Conservation (phyloP, 2,797 vertebrate species). For the Amniataba percoides region DNA sequence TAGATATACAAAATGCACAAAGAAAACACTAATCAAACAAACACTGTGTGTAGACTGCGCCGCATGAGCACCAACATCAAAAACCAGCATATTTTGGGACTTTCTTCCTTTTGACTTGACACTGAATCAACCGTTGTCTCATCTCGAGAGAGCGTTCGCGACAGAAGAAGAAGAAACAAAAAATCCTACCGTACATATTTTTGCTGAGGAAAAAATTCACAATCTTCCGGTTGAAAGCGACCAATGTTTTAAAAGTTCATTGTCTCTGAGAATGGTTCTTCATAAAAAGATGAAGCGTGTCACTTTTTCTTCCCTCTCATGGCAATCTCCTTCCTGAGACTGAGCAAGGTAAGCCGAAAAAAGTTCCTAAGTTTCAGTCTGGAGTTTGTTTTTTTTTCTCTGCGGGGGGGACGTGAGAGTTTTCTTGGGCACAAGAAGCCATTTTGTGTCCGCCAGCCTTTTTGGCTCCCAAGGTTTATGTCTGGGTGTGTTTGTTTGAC, state of each 20-base stretch:
- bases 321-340: constrained; percentile 88
- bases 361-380: constrained; percentile 74
- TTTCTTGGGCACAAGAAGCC: constrained; percentile 59
- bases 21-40: constrained; percentile 91
- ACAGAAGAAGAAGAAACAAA: constrained; percentile 16
- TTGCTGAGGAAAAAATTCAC: constrained; percentile 78
- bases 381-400: constrained; percentile 60
- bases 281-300: constrained; percentile 79
- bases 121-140: constrained; percentile 68
- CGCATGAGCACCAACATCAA: constrained; percentile 88
- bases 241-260: constrained; percentile 75
- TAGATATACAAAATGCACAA: constrained; percentile 90
- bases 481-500: constrained; percentile 60
- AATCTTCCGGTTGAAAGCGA: constrained; percentile 80
- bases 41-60: constrained; percentile 87
- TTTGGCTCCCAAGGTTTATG: constrained; percentile 63
- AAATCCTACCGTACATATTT: constrained; percentile 49
- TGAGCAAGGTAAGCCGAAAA: constrained; percentile 81
- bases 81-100: constrained; percentile 86
- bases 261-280: constrained; percentile 82
- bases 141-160: constrained; percentile 56
- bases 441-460: constrained; percentile 67
- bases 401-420: constrained; percentile 52
- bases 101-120: constrained; percentile 78
- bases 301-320: constrained; percentile 71